phyloP scores from a whole-genome alignment of 2,113 vertebrate species.

The Barnardius zonarius region DNA sequence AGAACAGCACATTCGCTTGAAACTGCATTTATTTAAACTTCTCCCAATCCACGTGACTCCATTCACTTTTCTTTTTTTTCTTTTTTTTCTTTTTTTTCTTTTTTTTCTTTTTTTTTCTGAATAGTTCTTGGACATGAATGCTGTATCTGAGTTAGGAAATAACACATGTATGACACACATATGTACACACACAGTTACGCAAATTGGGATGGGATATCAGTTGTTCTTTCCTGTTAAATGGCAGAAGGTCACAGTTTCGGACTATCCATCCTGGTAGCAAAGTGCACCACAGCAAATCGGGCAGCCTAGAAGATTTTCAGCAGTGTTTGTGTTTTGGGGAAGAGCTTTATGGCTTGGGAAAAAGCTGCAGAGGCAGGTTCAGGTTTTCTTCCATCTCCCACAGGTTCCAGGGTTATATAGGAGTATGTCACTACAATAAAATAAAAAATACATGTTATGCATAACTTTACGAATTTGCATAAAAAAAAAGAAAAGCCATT shows the following conservation, averaged over 20 bases:
- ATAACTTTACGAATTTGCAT: background rate
- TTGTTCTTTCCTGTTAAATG: fast-evolving
- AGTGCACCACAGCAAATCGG: background rate
- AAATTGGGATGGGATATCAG: background rate
- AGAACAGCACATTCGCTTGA: background rate
- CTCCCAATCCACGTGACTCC: background rate
- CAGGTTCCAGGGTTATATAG: background rate
- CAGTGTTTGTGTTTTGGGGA: background rate
- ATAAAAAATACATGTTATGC: background rate
- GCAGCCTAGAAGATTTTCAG: background rate
- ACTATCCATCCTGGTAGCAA: background rate
- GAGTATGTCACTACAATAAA: background rate
- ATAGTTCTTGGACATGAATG: background rate
- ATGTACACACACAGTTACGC: background rate
- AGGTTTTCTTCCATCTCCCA: background rate
- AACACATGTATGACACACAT: background rate
- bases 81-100: background rate
- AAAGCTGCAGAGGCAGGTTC: background rate
- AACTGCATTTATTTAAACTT: background rate
- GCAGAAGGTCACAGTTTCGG: background rate
- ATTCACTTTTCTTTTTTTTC: background rate
- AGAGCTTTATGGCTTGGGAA: background rate
- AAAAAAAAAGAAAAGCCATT: background rate
- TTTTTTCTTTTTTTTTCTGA: background rate
- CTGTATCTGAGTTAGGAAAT: background rate